Evolutionary conservation across 2,797 vertebrate genomes (phyloP).

Genomic region (Oryzias sinensis): DNA sequence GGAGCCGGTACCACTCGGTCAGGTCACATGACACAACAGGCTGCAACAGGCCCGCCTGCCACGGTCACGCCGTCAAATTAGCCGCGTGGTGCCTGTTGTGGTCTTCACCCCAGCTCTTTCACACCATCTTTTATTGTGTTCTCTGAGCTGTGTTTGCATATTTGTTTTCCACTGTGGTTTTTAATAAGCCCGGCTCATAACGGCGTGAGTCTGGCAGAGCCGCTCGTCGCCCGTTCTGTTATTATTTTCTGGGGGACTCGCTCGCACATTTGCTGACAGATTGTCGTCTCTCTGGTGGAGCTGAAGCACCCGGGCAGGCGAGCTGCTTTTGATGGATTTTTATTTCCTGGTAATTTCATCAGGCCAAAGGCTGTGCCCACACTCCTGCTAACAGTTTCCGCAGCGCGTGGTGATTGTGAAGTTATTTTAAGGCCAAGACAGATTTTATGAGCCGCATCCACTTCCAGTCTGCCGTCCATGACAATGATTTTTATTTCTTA

Average conservation of each 20-base stretch:
- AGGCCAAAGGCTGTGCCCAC: conserved; percentile 28
- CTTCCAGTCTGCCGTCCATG: conserved; percentile 10
- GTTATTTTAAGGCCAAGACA: conserved; percentile 21
- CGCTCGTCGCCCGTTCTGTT: conserved; percentile 59
- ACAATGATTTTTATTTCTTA: conserved; percentile 53
- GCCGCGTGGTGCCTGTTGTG: conserved; percentile 42
- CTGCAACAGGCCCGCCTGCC: conserved; percentile 45
- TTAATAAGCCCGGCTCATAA: conserved; percentile 65
- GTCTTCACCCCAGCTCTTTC: conserved; percentile 33
- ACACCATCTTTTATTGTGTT: conserved; percentile 57
- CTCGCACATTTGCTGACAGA: conserved; percentile 68
- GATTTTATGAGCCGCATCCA: conserved; percentile 41
- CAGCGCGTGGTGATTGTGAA: conserved; percentile 32
- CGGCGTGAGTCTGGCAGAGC: conserved; percentile 53
- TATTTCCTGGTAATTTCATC: conserved; percentile 58
- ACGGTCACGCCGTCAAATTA: conserved; percentile 60
- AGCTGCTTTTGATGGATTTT: conserved; percentile 60
- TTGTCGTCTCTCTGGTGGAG: conserved; percentile 58
- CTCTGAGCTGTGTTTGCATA: conserved; percentile 44
- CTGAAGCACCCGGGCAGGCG: conserved; percentile 21
- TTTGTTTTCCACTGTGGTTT: conserved; percentile 61
- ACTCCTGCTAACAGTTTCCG: conserved; percentile 8
- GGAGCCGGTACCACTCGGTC: conserved; percentile 38
- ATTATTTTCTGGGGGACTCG: conserved; percentile 48
- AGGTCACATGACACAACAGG: conserved; percentile 55